Percentiles rank a stretch among this genome's conserved stretches.
phyloP scores from a whole-genome alignment of 2,888 invertebrate species.

The Sarcophaga rosellei region DNA sequence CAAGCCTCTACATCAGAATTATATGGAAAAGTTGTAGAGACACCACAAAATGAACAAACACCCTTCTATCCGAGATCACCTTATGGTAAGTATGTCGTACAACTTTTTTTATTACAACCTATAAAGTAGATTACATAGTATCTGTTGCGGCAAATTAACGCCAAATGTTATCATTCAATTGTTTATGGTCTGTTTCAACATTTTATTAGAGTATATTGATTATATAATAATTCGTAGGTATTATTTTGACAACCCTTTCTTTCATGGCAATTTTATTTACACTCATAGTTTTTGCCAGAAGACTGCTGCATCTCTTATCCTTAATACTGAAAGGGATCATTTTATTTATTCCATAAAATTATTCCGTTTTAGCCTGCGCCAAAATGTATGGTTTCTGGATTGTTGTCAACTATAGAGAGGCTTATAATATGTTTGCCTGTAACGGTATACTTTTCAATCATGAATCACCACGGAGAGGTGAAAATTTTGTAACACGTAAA shows the following conservation, averaged over 20 bases:
- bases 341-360: neutral
- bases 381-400: conserved; percentile 99
- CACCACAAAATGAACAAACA: conserved; percentile 96
- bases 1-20: conserved; percentile 98
- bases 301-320: too few species aligned
- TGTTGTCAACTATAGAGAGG: conserved; percentile 96
- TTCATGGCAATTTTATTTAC: too few species aligned
- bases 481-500: conserved; percentile 99
- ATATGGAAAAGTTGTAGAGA: conserved; percentile 95
- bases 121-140: too few species aligned
- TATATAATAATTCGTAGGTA: too few species aligned
- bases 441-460: conserved; percentile 98
- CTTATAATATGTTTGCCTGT: conserved; percentile 96
- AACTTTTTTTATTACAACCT: too few species aligned
- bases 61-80: conserved; percentile 98
- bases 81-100: conserved; percentile 86
- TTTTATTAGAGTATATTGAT: too few species aligned
- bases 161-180: too few species aligned
- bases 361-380: conserved; percentile 88
- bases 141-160: too few species aligned
- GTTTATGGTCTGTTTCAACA: too few species aligned
- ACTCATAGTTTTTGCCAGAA: too few species aligned
- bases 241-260: too few species aligned
- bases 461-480: conserved; percentile 96
- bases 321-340: neutral